Evolutionary conservation across 2,888 invertebrate species (phyloP).

Genomic region (Boloria selene): DNA sequence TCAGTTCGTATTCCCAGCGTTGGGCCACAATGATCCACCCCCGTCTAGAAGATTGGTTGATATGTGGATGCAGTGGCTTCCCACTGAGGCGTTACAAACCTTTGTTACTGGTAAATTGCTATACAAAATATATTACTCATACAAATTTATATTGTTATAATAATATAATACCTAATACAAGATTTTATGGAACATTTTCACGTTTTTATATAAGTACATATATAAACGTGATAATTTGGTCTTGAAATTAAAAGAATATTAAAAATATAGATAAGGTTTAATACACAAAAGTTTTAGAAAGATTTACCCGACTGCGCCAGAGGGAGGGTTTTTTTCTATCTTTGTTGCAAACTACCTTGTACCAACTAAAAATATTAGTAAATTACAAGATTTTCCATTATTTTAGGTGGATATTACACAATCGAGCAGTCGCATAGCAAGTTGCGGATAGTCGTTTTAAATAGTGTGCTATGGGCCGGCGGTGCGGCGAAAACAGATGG

Average conservation of each 20-base stretch:
- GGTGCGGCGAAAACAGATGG: conserved; percentile 70
- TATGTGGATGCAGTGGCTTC: conserved; percentile 93
- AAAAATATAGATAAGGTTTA: no score
- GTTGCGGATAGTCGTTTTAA: conserved; percentile 91
- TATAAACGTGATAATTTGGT: no score
- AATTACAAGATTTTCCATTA: conserved; percentile 1
- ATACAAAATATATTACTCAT: neutral
- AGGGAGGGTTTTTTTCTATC: no score
- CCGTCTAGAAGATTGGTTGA: conserved; percentile 85
- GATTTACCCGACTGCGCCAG: no score
- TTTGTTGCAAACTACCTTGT: neutral
- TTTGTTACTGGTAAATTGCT: conserved; percentile 88
- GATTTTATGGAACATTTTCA: no score
- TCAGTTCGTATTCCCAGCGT: conserved; percentile 93
- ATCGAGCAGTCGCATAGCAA: conserved; percentile 91
- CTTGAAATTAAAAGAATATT: no score
- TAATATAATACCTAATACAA: no score
- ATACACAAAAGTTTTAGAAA: neutral
- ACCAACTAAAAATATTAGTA: neutral
- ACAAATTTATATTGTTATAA: neutral
- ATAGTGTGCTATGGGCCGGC: conserved; percentile 91
- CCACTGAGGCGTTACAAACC: conserved; percentile 90
- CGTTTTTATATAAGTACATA: no score
- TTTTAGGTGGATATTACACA: conserved; percentile 93
- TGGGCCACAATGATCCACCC: conserved; percentile 93